Evolutionary conservation across 2,888 invertebrate genomes (phyloP).

Genomic region (Brenthis daphne): DNA sequence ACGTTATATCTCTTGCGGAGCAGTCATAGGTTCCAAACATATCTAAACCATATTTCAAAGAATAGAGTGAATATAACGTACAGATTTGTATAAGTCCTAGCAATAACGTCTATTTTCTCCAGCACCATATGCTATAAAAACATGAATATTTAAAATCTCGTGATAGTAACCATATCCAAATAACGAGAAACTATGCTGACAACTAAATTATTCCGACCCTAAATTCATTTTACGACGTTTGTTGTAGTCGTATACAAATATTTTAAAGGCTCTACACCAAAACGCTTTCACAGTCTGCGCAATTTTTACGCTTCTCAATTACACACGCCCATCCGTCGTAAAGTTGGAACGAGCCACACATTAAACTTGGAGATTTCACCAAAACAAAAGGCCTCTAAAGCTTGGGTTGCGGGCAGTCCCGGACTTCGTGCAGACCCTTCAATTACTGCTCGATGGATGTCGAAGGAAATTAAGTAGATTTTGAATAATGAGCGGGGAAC

Average conservation of each 20-base stretch:
- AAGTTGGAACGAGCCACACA: conserved; percentile 11
- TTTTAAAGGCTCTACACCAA: conserved; percentile 9
- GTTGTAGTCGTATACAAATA: conserved; percentile 1
- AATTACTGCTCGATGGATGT: conserved; percentile 19
- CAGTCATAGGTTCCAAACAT: too few relatives aligned
- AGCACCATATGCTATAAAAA: too few relatives aligned
- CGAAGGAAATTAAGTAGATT: conserved; percentile 7
- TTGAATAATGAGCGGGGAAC: conserved; percentile 6
- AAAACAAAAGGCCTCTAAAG: conserved; percentile 11
- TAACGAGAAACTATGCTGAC: neutral
- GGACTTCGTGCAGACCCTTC: conserved; percentile 1
- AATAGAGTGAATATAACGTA: too few relatives aligned
- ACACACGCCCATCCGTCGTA: conserved; percentile 8
- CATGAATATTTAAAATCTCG: too few relatives aligned
- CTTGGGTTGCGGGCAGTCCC: conserved; percentile 2
- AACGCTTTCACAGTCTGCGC: conserved; percentile 13
- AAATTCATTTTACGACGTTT: conserved; percentile 10
- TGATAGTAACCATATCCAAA: neutral
- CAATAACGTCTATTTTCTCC: too few relatives aligned
- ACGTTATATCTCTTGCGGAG: too few relatives aligned
- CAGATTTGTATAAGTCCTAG: too few relatives aligned
- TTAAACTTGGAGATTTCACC: conserved; percentile 12
- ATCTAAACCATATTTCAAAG: too few relatives aligned
- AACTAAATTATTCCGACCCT: neutral
- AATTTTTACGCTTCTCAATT: conserved; percentile 19